These are phyloP conservation scores for Picus viridis DNA, from an alignment of 2,797 vertebrate genomes.

Conservation along the genomic window DNA sequence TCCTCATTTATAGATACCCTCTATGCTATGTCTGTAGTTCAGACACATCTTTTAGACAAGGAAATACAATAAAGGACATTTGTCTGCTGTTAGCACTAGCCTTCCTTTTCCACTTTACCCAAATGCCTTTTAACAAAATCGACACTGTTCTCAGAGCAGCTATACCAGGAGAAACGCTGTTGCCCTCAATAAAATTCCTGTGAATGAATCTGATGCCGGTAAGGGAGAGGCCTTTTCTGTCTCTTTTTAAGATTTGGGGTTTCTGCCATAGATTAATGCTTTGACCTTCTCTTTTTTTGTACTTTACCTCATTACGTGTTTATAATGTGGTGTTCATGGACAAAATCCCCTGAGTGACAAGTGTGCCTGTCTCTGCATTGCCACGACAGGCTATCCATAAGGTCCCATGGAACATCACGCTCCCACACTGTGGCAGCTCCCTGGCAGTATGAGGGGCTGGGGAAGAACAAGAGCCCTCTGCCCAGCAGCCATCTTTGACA, in stretches of 20 bases:
- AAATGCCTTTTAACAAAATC: background rate
- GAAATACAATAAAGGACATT: background rate
- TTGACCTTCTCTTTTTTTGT: background rate
- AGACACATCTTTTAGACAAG: background rate
- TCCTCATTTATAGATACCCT: background rate
- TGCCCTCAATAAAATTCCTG: background rate
- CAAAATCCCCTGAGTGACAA: background rate
- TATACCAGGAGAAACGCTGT: background rate
- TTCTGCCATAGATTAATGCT: background rate
- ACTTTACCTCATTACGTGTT: background rate
- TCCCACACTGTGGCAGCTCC: background rate
- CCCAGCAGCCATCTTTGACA: background rate
- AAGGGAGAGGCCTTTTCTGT: background rate
- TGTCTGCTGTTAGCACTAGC: background rate
- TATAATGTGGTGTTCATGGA: background rate
- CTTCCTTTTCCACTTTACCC: background rate
- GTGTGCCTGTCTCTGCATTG: background rate
- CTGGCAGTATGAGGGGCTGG: background rate
- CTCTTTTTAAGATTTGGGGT: background rate
- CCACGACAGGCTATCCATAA: background rate
- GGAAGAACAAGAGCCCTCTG: background rate
- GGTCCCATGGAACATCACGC: accelerated
- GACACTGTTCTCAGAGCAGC: background rate
- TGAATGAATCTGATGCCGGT: background rate
- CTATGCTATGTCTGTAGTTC: background rate